These are phyloP conservation scores for Orientallactaga sibirica DNA, from an alignment of 2,797 vertebrate species.

Conservation along the genomic window DNA sequence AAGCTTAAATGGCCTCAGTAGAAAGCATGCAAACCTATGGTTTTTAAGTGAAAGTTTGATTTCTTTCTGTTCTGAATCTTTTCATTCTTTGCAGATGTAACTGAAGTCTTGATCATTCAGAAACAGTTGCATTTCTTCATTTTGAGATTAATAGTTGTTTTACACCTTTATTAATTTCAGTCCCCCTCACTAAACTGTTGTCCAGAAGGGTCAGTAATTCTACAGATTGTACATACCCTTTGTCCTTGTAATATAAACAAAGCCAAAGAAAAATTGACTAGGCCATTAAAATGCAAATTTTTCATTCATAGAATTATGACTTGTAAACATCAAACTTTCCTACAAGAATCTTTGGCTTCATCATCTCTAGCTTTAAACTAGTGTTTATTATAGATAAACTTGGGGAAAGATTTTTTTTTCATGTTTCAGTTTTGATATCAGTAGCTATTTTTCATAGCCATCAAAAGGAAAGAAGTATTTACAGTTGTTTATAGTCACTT, in stretches of 20 bases:
- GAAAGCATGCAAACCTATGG: slow-evolving; percentile 62
- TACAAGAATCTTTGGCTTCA: slow-evolving; percentile 56
- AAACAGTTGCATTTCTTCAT: slow-evolving; percentile 46
- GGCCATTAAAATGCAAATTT: slow-evolving; percentile 41
- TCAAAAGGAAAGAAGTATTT: slow-evolving; percentile 69
- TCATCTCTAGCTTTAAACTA: background rate
- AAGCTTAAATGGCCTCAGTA: slow-evolving; percentile 63
- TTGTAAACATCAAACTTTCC: slow-evolving; percentile 55
- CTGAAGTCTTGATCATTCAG: slow-evolving; percentile 59
- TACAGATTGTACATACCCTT: background rate
- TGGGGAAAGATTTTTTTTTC: slow-evolving; percentile 66
- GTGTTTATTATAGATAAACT: slow-evolving; percentile 66
- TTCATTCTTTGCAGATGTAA: slow-evolving; percentile 11
- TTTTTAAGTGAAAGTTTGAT: slow-evolving; percentile 61
- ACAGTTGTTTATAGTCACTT: background rate
- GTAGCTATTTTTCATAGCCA: slow-evolving; percentile 61
- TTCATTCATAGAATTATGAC: slow-evolving; percentile 44
- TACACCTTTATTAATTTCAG: slow-evolving; percentile 41
- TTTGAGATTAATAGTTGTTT: slow-evolving; percentile 64
- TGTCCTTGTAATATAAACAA: slow-evolving; percentile 42
- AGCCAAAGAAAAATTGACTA: slow-evolving; percentile 63
- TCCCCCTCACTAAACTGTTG: slow-evolving; percentile 41
- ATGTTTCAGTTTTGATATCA: slow-evolving; percentile 73
- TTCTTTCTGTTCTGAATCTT: slow-evolving; percentile 45
- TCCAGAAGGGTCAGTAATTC: slow-evolving; percentile 66